Conservation (phyloP, 2,113 vertebrate species). For the Microcebus lehilahytsara region DNA sequence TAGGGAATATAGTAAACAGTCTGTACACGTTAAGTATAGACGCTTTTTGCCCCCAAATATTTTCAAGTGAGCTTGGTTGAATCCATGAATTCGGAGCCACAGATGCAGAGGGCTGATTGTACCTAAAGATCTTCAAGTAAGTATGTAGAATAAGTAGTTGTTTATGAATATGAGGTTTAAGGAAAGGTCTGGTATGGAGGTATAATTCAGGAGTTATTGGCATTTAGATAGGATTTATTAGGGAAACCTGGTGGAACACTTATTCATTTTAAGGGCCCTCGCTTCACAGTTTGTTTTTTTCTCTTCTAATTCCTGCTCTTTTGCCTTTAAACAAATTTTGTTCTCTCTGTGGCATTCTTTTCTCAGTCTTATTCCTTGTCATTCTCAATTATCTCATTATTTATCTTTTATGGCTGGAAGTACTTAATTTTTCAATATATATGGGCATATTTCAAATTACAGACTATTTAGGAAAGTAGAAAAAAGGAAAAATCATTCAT, state of each 20-base stretch:
- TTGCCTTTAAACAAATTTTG: neutral
- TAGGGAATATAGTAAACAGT: neutral
- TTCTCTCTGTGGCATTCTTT: neutral
- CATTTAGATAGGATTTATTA: neutral
- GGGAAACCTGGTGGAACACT: neutral
- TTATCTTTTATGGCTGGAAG: neutral
- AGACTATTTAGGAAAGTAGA: neutral
- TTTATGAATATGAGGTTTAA: neutral
- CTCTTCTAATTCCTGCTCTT: neutral
- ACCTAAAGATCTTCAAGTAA: neutral
- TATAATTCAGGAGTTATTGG: neutral
- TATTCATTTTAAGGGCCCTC: neutral
- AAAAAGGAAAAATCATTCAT: neutral
- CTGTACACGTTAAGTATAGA: neutral
- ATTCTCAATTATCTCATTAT: neutral
- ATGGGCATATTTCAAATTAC: neutral
- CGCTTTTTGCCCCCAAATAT: neutral
- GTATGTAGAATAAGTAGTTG: neutral
- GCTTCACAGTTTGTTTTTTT: neutral
- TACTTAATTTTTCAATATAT: neutral
- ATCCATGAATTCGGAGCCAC: neutral
- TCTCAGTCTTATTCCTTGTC: neutral
- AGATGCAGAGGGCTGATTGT: neutral
- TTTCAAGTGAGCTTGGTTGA: neutral
- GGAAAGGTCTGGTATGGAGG: neutral